Base-by-base conservation (phyloP, 2,888 invertebrate genomes). In the Therioaphis trifolii region DNA sequence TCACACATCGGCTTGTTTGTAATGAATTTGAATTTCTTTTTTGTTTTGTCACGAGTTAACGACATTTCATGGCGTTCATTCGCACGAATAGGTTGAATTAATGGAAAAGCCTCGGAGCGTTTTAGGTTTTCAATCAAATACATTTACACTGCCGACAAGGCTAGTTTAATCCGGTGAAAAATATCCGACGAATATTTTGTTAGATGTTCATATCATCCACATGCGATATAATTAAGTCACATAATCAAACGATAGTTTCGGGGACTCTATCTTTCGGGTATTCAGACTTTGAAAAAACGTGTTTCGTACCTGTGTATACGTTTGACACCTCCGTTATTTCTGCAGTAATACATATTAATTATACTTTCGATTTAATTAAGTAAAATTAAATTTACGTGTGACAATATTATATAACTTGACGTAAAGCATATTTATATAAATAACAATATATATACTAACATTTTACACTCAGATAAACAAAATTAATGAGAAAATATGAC, bases 401-500 rank as follows among this genome's bases (percentile, higher is more conserved):
- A 74, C 21, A 55, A 40, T 40, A 55, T 75, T 58, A 75, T 75
- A 24, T 75, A 75, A 75, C 18, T 75, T 43, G 18, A 75, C 11
- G 27, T 40, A 24, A 75, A 58, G 9, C 43, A 55, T 74, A 74
- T 55, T 40, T 74, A 58, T 58, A 76, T 76, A n/a, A 43, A 61
- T 61, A 61, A 43, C 43, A n/a, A 63, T 24, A 49, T 18, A 18
- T 27, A 27, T 40, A 43, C 7, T n/a, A 14, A 27, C 11, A 77
- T 63, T 21, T 77, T 63, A 77, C 63, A 77, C 21, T 63, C 9
- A 46, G 21, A 63, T 77, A 63, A 29, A 63, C 46, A 49, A 77
- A 63, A 49, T 77, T 63, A 77, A 77, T 77, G 43, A 63, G 46
- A 29, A 77, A 77, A 77, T 66, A 77, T 63, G 63, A 77, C 61